A percentile compares a stretch with the other conserved stretches of the same genome.
phyloP scores from a whole-genome alignment of 2,888 invertebrate species.

The Protula sp. region DNA sequence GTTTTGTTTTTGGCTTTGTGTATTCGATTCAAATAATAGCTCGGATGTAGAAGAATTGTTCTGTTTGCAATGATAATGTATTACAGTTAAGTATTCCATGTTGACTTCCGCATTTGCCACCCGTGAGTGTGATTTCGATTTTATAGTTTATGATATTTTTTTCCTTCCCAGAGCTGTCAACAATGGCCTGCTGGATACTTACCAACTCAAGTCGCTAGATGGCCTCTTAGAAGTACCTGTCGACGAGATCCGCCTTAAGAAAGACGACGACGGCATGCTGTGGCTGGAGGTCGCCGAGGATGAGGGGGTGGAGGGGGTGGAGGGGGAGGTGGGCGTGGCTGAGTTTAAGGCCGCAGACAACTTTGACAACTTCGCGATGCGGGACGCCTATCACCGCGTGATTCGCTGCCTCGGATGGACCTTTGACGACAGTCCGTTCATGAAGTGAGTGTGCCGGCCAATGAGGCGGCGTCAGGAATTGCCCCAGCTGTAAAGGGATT shows the following conservation, averaged over 20 bases:
- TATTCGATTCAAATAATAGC: too few species aligned
- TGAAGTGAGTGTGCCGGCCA: constrained; percentile 48
- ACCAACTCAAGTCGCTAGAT: constrained; percentile 56
- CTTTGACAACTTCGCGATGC: constrained; percentile 50
- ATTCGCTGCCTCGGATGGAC: constrained; percentile 54
- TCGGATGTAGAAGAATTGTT: too few species aligned
- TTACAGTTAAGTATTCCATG: too few species aligned
- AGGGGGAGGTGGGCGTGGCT: too few species aligned
- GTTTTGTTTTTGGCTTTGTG: too few species aligned
- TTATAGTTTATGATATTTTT: too few species aligned
- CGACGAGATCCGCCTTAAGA: constrained; percentile 32
- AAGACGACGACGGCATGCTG: constrained; percentile 23
- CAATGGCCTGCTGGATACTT: constrained; percentile 54
- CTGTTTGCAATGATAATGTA: too few species aligned
- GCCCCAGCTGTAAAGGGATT: too few species aligned
- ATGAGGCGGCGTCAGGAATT: too few species aligned
- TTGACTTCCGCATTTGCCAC: too few species aligned
- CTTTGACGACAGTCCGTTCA: constrained; percentile 50
- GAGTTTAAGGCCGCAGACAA: too few species aligned
- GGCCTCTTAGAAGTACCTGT: constrained; percentile 52
- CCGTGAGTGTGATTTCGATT: too few species aligned
- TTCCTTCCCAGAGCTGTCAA: constrained; percentile 56
- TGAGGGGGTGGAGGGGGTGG: background rate
- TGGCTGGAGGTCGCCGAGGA: background rate
- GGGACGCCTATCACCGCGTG: constrained; percentile 53